phyloP scores from a whole-genome alignment of 1,140 invertebrate genomes.

The Caenorhabditis brenneri region DNA sequence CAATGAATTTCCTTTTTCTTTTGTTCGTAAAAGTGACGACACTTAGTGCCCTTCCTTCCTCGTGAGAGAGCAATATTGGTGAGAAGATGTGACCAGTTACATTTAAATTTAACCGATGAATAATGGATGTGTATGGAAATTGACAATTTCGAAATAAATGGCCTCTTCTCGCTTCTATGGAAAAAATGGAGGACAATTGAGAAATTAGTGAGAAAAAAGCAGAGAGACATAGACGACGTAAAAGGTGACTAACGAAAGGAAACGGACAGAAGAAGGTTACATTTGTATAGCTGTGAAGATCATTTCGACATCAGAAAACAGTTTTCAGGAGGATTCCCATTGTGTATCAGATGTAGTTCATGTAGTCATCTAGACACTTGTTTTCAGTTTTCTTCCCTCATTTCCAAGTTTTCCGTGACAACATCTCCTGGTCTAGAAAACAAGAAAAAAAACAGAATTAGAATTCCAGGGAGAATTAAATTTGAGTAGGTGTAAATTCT shows the following conservation, averaged over 20 bases:
- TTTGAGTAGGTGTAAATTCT: background rate
- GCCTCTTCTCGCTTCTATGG: background rate
- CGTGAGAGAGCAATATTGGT: constrained; percentile 10
- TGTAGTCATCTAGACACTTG: background rate
- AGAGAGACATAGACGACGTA: background rate
- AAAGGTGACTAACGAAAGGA: background rate
- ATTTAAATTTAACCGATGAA: constrained; percentile 22
- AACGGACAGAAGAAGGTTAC: too few species aligned
- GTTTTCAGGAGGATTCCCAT: background rate
- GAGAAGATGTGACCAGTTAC: background rate
- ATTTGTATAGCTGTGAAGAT: too few species aligned
- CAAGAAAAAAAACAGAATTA: background rate
- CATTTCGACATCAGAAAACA: background rate
- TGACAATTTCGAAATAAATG: background rate
- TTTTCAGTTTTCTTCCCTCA: background rate
- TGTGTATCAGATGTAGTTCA: background rate
- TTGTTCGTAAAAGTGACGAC: background rate
- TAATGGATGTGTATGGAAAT: constrained; percentile 4
- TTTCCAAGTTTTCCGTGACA: background rate
- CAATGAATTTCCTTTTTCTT: background rate
- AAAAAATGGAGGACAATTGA: background rate
- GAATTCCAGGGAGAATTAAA: background rate
- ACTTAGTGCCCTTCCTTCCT: background rate
- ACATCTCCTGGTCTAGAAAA: background rate
- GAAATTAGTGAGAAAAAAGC: constrained; percentile 2